These are phyloP conservation scores for Lepidurus apus DNA, from an alignment of 1,140 invertebrate species.

Conservation along the genomic window DNA sequence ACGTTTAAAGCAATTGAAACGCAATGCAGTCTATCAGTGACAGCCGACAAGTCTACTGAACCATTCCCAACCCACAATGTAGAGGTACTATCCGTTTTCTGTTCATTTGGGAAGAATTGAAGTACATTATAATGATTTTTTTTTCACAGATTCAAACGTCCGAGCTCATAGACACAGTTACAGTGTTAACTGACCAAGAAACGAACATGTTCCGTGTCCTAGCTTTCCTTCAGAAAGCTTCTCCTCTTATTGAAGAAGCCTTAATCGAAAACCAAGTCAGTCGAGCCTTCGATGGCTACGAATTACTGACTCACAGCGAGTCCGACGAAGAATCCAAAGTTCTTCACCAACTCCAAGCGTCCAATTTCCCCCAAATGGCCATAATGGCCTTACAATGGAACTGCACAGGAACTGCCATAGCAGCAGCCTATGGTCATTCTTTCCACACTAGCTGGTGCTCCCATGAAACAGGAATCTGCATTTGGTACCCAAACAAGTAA, in stretches of 20 bases:
- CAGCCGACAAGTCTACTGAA: neutral
- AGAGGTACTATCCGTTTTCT: neutral
- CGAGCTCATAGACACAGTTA: neutral
- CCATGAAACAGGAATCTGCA: neutral
- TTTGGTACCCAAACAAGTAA: constrained; percentile 6
- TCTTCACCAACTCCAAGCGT: neutral
- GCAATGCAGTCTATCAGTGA: neutral
- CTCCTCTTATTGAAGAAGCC: neutral
- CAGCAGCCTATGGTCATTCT: neutral
- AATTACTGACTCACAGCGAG: neutral
- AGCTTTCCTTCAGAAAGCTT: neutral
- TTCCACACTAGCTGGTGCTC: neutral
- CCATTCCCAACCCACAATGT: neutral
- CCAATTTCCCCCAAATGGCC: neutral
- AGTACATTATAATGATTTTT: neutral
- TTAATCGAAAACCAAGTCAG: constrained; percentile 6
- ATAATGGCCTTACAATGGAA: neutral
- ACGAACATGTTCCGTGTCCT: neutral
- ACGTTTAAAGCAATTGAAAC: neutral
- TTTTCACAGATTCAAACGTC: neutral
- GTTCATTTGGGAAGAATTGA: neutral
- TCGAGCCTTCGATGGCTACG: neutral
- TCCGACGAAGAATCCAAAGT: neutral
- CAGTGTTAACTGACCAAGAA: neutral
- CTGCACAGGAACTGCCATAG: neutral